phyloP scores from a whole-genome alignment of 2,113 vertebrate species.

The Trematocara zebra region DNA sequence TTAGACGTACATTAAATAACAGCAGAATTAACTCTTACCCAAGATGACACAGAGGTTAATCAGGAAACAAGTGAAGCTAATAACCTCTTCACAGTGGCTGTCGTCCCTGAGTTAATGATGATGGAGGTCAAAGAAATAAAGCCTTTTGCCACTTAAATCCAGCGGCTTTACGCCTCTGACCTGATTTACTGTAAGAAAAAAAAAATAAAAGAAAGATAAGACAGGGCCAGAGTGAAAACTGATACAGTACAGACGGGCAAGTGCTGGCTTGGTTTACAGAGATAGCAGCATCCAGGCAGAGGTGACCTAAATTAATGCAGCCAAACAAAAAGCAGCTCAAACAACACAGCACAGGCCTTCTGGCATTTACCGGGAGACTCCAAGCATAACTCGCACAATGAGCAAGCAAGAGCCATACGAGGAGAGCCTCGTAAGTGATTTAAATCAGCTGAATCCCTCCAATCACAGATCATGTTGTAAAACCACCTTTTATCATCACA shows the following conservation, averaged over 20 bases:
- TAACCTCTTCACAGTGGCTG: neutral
- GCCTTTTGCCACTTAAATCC: neutral
- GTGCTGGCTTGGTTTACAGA: neutral
- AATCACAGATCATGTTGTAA: neutral
- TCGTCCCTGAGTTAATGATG: neutral
- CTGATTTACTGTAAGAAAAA: neutral
- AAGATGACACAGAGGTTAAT: neutral
- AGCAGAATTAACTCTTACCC: neutral
- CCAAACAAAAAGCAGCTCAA: neutral
- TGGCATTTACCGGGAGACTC: slow-evolving; percentile 19
- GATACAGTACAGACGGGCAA: neutral
- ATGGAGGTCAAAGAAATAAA: neutral
- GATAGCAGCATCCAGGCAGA: neutral
- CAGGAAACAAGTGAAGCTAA: neutral
- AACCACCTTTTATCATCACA: neutral
- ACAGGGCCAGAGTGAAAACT: neutral
- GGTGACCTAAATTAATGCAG: neutral
- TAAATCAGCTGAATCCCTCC: neutral
- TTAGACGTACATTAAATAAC: neutral
- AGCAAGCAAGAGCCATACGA: neutral
- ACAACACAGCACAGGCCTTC: slow-evolving; percentile 20
- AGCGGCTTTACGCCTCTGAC: neutral
- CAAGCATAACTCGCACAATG: neutral
- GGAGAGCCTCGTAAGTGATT: neutral
- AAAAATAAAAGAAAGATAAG: neutral